A percentile compares a stretch with the other conserved stretches of the same genome.
Conservation (phyloP, 2,113 vertebrate genomes). For the Hydrolagus affinis region DNA sequence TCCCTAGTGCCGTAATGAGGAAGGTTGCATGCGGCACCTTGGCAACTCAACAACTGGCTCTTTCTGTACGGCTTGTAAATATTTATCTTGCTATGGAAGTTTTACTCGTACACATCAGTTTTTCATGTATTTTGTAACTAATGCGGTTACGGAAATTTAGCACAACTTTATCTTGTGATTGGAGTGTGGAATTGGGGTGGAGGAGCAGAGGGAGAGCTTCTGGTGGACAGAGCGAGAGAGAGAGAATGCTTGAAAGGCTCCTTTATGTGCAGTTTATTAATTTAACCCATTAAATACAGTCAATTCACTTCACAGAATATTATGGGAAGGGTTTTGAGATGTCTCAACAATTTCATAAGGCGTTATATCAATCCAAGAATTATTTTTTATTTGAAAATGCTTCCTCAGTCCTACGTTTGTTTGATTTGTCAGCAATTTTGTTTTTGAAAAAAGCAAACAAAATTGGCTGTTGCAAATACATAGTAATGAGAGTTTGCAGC, state of each 20-base stretch:
- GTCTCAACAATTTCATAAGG: neutral
- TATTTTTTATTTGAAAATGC: no score
- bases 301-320: no score
- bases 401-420: no score
- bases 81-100: slow-evolving; percentile 1
- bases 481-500: neutral
- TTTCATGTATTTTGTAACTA: neutral
- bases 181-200: no score
- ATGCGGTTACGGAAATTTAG: neutral
- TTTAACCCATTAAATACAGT: neutral
- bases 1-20: neutral
- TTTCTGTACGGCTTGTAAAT: neutral
- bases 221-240: neutral
- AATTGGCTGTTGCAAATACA: neutral
- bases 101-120: neutral
- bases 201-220: no score
- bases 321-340: no score
- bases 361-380: neutral
- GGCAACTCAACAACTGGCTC: neutral
- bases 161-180: neutral
- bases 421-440: neutral
- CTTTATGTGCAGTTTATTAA: neutral
- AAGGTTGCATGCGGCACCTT: neutral
- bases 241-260: neutral
- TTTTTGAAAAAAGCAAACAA: neutral